phyloP scores from a whole-genome alignment of 2,113 vertebrate genomes.

The Thomomys bottae region DNA sequence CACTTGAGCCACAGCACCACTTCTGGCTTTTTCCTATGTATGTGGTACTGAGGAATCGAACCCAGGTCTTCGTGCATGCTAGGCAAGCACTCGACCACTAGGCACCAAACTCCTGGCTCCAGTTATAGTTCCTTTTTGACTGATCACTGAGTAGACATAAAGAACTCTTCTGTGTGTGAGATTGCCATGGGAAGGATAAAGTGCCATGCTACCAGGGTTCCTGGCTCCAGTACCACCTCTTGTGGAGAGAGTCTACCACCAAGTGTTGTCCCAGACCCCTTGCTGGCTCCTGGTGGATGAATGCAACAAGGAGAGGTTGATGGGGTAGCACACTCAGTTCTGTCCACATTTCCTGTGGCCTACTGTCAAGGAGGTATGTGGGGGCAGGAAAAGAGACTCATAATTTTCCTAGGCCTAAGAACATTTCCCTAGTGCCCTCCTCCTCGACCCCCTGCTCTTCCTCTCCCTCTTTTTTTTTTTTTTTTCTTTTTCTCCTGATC shows the following conservation, averaged over 20 bases:
- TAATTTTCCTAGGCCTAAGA: not conserved
- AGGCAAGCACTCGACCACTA: no score
- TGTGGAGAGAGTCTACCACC: not conserved
- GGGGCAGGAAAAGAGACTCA: not conserved
- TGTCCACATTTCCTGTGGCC: not conserved
- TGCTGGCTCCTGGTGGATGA: not conserved
- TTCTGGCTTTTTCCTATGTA: no score
- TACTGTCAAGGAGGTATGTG: not conserved
- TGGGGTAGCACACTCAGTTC: not conserved
- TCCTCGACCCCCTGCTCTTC: no score
- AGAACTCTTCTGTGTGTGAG: not conserved
- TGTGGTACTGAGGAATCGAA: no score
- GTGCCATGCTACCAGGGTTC: no score
- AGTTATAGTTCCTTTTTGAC: not conserved
- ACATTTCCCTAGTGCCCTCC: not conserved
- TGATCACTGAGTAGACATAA: not conserved
- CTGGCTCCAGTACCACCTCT: not conserved
- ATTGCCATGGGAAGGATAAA: not conserved
- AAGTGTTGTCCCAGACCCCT: accelerated
- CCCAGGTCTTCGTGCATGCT: no score
- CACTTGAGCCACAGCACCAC: no score
- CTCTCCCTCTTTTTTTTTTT: no score
- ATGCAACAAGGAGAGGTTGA: not conserved
- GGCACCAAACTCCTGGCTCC: no score
- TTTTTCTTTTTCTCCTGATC: no score